Percentiles rank a stretch among this genome's conserved stretches.
Evolutionary conservation across 2,797 vertebrate species (phyloP).

Genomic region (Spea hammondii): DNA sequence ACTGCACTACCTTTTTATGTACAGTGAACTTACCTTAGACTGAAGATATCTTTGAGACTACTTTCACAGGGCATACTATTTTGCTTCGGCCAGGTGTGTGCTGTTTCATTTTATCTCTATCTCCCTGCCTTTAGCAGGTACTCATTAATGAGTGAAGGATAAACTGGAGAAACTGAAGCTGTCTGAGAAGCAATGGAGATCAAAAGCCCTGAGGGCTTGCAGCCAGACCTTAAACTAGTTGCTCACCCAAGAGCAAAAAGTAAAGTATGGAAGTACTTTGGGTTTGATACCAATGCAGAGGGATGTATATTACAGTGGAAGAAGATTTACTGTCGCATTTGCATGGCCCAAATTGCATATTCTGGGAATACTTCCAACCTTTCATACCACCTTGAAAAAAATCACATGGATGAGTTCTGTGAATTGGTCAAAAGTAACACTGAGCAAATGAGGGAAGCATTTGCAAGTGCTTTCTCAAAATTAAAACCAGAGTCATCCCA

Average conservation of each 20-base stretch:
- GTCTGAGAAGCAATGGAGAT: constrained; percentile 74
- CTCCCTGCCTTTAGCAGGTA: constrained; percentile 81
- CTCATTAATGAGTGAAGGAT: constrained; percentile 75
- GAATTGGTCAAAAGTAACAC: constrained; percentile 85
- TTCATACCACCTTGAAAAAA: constrained; percentile 87
- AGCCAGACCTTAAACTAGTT: constrained; percentile 81
- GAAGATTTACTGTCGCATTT: constrained; percentile 85
- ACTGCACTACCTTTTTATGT: too few species aligned
- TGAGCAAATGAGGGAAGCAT: constrained; percentile 80
- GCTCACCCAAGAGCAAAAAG: constrained; percentile 88
- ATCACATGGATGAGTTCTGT: constrained; percentile 81
- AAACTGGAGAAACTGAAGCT: constrained; percentile 65
- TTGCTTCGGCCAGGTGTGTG: constrained; percentile 54
- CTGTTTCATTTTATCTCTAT: constrained; percentile 74
- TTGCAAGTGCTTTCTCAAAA: constrained; percentile 75
- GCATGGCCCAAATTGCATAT: constrained; percentile 86
- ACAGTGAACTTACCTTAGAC: too few species aligned
- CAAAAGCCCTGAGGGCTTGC: constrained; percentile 73
- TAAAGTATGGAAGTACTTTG: constrained; percentile 92
- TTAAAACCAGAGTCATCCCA: constrained; percentile 73
- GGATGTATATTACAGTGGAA: constrained; percentile 89
- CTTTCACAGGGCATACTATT: too few species aligned
- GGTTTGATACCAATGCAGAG: constrained; percentile 85
- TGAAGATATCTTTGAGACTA: too few species aligned
- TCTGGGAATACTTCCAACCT: constrained; percentile 89